Evolutionary conservation across 2,888 invertebrate species (phyloP), one percentile per base, ranked within the genome.

Genomic region (Sarcophaga subvicina): DNA sequence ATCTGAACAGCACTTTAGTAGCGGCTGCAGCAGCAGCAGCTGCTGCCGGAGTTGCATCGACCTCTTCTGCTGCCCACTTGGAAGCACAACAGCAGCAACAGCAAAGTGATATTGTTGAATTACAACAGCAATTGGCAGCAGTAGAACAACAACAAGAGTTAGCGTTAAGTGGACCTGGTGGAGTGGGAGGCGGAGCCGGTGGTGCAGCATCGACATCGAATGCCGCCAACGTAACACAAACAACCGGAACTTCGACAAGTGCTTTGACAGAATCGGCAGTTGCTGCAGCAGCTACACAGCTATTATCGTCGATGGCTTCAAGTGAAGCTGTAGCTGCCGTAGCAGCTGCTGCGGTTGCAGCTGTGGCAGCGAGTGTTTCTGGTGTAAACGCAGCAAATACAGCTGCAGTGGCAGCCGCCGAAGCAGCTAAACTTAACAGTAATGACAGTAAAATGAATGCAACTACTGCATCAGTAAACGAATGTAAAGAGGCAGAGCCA

Each of bases 271-370:
- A 91, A 80, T 90, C 92, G 62, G 91, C 90, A 88, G 90, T 90
- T 17, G 92, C 91, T 25, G 92, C 90, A n/a, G 91, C 92, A n/a
- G 91, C 92, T 93, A 94, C 92, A 70, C 91, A 92, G 86, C 89
- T 92, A 82, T 78, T 92, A 79, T 90, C 91, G 88, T 90, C 91
- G 75, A 91, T 92, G 89, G 91, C 91, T 17, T 91, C 91, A 37
- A 91, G 90, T n/a, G 90, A 92, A 93, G 94, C 92, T 27, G 91
- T 83, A 10, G 89, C 91, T 5, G 91, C 92, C 25, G 91, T 90
- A 22, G 90, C 92, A 93, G 94, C 91, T 64, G 91, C 90, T 59
- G 90, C 90, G 25, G 89, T 86, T 37, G 88, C 84, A 85, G 89
- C 82, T 73, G 87, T 90, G 25, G 88, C 91, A 47, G 83, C 91